Base-by-base conservation (phyloP, 2,888 invertebrate genomes). In the Alviniconcha strummeri region DNA sequence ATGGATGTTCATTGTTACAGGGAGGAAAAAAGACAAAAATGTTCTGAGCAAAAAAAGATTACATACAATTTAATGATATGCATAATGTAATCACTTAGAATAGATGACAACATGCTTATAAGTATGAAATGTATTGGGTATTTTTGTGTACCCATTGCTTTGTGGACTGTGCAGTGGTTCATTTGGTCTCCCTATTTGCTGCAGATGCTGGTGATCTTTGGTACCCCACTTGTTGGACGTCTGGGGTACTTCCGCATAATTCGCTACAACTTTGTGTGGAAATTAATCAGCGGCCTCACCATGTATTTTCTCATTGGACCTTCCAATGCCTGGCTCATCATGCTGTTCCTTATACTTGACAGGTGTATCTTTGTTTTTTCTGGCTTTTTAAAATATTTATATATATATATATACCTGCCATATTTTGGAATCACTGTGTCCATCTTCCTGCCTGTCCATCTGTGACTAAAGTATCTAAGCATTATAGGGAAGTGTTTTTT, bases 201-300 rank as follows among this genome's bases (percentile, higher is more conserved):
- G 36, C 88, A 91, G 92, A 78, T 91, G 6, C 69, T 90, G 9
- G 86, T 92, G 52, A 90, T 92, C 67, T 75, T 87, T 67, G 86
- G 88, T 13, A 84, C 88, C n/a, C 86, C 90, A 8, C 7, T 90
- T 7, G 87, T 92, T 2, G 76, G 86, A 7, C 79, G 74, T 11
- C 77, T 87, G 74, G 91, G 91, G 0, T 92, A 91, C 83, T 91
- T 87, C 86, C 86, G 82, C 9, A 87, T 90, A 1, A 89, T 91
- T 13, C 85, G 88, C 64, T 80, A 83, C 60, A 90, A 87, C 81
- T 91, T 90, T 82, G 67, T 90, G 8, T 84, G 89, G 84, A 90
- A 90, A 86, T 88, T 92, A 8, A 2, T 84, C 5, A 84, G 85
- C 19, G 90, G 90, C 9, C 17, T 88, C 7, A 17, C 72, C 7